Percentiles rank a stretch among this genome's conserved stretches.
These are phyloP conservation scores for Cryptotis parvus DNA, from an alignment of 2,113 vertebrate genomes.

Conservation along the genomic window DNA sequence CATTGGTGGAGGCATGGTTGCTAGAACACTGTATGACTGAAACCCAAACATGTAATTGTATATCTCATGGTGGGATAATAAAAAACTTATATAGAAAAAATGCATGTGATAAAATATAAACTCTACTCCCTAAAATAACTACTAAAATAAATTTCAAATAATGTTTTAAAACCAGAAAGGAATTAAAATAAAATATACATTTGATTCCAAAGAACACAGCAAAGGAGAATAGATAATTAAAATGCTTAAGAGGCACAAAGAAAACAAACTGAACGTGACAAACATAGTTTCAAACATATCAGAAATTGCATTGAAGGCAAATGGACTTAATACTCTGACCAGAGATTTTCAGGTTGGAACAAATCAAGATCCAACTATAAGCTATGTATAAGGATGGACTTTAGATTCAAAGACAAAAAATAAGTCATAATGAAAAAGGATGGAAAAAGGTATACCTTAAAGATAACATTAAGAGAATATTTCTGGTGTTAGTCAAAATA, in stretches of 20 bases:
- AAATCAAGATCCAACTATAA: neutral
- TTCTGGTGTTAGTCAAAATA: slow-evolving; percentile 19
- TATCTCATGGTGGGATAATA: no score
- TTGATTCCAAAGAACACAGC: neutral
- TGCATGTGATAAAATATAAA: neutral
- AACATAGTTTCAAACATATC: neutral
- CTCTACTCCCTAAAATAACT: neutral
- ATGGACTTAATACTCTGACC: neutral
- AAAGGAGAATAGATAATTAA: slow-evolving; percentile 2
- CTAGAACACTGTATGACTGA: no score
- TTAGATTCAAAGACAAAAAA: slow-evolving; percentile 27
- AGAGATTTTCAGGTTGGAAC: neutral
- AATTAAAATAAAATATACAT: slow-evolving; percentile 37
- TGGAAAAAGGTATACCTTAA: neutral
- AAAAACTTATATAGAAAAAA: no score
- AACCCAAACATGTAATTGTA: no score
- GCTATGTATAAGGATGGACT: neutral
- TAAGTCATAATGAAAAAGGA: neutral
- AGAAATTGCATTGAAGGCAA: neutral
- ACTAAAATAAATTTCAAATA: neutral
- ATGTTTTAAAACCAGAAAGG: neutral
- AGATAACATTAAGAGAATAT: neutral
- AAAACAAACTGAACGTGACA: neutral
- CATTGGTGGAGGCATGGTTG: no score
- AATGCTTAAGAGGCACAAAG: neutral